phyloP scores from a whole-genome alignment of 2,113 vertebrate genomes.

The Microcebus jonahi region DNA sequence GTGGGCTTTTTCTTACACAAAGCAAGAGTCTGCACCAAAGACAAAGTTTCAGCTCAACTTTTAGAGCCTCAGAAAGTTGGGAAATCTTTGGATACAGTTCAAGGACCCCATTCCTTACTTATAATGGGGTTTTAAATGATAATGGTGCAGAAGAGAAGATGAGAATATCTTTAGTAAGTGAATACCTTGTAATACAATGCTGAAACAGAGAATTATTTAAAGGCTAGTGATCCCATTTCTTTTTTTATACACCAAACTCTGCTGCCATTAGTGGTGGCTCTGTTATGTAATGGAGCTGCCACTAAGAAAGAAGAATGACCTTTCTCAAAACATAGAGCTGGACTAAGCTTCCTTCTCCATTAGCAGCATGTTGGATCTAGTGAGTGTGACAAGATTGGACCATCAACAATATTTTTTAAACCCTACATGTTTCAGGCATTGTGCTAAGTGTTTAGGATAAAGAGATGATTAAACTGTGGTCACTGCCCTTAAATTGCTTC shows the following conservation, averaged over 20 bases:
- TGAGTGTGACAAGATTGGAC: not conserved
- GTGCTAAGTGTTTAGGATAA: not conserved
- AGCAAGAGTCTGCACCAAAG: not conserved
- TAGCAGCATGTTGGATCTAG: not conserved
- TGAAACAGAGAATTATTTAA: not conserved
- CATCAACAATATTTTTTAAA: not conserved
- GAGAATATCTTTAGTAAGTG: not conserved
- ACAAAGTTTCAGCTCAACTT: not conserved
- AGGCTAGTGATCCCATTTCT: not conserved
- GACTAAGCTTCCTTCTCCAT: not conserved
- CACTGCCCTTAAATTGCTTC: not conserved
- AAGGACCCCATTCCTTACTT: not conserved
- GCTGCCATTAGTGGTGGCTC: not conserved
- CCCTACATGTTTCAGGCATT: not conserved
- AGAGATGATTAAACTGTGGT: not conserved
- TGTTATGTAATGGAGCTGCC: not conserved
- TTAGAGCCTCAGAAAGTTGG: not conserved
- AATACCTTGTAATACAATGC: not conserved
- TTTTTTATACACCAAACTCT: not conserved
- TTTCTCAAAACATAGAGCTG: not conserved
- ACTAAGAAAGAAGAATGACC: not conserved
- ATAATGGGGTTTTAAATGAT: not conserved
- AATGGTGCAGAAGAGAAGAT: not conserved
- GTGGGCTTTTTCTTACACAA: not conserved
- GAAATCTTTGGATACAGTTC: not conserved